phyloP scores from a whole-genome alignment of 2,888 invertebrate species.

The Orthosia gothica region DNA sequence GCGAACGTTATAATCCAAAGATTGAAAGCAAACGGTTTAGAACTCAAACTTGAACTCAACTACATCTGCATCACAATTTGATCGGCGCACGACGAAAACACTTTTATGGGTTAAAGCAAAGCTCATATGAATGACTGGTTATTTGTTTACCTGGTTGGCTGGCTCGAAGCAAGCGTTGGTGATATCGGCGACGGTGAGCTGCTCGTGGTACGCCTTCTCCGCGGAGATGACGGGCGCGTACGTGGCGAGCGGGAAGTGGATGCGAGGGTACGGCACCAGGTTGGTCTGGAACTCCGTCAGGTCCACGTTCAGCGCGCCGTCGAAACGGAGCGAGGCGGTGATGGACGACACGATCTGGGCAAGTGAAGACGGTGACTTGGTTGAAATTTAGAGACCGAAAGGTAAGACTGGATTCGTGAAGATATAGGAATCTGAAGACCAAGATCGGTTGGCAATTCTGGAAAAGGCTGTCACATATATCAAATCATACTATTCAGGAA shows the following conservation, averaged over 20 bases:
- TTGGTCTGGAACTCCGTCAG: conserved; percentile 98
- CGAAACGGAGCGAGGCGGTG: conserved; percentile 97
- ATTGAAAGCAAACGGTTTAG: too few relatives aligned
- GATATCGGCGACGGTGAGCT: conserved; percentile 97
- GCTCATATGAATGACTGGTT: too few relatives aligned
- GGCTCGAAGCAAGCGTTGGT: conserved; percentile 99
- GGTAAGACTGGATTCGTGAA: background rate
- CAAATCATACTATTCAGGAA: too few relatives aligned
- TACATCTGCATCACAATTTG: too few relatives aligned
- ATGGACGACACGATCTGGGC: conserved; percentile 97
- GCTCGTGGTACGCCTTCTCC: conserved; percentile 98
- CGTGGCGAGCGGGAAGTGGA: conserved; percentile 98
- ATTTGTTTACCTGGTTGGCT: conserved; percentile 93
- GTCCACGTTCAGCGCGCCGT: conserved; percentile 98
- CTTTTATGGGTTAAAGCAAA: too few relatives aligned
- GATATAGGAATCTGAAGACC: background rate
- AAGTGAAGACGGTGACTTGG: background rate
- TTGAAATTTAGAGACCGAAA: background rate
- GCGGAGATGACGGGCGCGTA: conserved; percentile 98
- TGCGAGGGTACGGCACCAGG: conserved; percentile 98
- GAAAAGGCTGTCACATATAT: too few relatives aligned
- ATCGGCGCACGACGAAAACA: too few relatives aligned
- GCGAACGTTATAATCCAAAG: too few relatives aligned
- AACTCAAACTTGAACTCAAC: too few relatives aligned
- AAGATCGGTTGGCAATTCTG: too few relatives aligned